A percentile compares a stretch with the other conserved stretches of the same genome.
These are phyloP conservation scores for Picus viridis DNA, from an alignment of 2,797 vertebrate genomes.

Conservation along the genomic window DNA sequence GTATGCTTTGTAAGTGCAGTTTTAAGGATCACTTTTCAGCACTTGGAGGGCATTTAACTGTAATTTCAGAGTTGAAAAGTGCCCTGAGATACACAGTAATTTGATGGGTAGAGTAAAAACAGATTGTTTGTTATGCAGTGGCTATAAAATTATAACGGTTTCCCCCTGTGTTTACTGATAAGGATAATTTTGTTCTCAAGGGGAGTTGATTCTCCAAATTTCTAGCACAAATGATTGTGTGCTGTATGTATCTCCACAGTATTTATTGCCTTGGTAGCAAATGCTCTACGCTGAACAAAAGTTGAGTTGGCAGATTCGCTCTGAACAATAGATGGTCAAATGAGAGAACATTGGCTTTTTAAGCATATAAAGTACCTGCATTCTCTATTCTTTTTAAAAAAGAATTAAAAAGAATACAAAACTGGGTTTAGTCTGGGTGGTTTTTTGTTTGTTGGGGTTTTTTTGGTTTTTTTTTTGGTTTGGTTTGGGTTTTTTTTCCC, in stretches of 20 bases:
- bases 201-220: neutral
- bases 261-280: conserved; percentile 52
- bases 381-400: neutral
- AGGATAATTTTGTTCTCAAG: neutral
- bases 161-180: conserved; percentile 34
- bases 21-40: conserved; percentile 63
- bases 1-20: conserved; percentile 54
- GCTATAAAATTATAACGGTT: conserved; percentile 27
- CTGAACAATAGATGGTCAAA: neutral
- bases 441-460: no score
- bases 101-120: conserved; percentile 43
- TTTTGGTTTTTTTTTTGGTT: no score
- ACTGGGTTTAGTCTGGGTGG: no score
- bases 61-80: conserved; percentile 42
- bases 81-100: conserved; percentile 33
- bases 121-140: conserved; percentile 17
- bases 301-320: neutral
- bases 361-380: neutral
- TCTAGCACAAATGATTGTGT: neutral
- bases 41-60: conserved; percentile 49
- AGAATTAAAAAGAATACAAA: no score
- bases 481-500: neutral
- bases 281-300: neutral
- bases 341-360: neutral
- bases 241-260: neutral